Conservation (phyloP, 2,797 vertebrate species). For the Myoxocephalus aenaeus region DNA sequence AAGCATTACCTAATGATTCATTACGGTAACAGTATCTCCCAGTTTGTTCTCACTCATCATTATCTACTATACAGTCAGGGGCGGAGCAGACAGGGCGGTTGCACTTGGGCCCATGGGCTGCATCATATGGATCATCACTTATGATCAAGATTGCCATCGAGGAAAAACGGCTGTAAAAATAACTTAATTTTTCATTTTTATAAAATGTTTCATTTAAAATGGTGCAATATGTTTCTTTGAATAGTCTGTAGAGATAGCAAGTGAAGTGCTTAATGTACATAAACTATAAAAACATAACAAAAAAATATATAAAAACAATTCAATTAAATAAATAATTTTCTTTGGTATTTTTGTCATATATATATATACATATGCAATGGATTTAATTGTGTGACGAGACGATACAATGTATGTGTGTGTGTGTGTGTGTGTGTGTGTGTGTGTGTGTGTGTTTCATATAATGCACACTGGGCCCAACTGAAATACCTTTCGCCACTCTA, state of each 20-base stretch:
- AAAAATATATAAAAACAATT: not conserved
- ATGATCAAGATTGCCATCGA: not conserved
- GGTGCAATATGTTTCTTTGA: not conserved
- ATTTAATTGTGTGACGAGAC: too few species aligned
- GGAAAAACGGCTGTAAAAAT: not conserved
- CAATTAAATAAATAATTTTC: not conserved
- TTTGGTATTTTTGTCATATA: not conserved
- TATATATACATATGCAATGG: too few species aligned
- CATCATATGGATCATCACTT: not conserved
- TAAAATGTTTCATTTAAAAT: not conserved
- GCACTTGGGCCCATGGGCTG: not conserved
- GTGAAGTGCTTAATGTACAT: not conserved
- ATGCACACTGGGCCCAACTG: not conserved
- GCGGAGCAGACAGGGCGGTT: not conserved
- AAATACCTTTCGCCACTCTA: not conserved
- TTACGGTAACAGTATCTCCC: not conserved
- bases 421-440: not conserved
- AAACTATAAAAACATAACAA: too few species aligned
- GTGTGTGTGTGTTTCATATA: not conserved
- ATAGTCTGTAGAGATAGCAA: not conserved
- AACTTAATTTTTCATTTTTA: not conserved
- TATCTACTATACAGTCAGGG: not conserved
- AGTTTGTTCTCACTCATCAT: not conserved
- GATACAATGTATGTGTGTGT: too few species aligned
- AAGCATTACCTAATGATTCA: not conserved